Evolutionary conservation across 2,888 invertebrate species (phyloP).

Genomic region (Malachius bipustulatus): DNA sequence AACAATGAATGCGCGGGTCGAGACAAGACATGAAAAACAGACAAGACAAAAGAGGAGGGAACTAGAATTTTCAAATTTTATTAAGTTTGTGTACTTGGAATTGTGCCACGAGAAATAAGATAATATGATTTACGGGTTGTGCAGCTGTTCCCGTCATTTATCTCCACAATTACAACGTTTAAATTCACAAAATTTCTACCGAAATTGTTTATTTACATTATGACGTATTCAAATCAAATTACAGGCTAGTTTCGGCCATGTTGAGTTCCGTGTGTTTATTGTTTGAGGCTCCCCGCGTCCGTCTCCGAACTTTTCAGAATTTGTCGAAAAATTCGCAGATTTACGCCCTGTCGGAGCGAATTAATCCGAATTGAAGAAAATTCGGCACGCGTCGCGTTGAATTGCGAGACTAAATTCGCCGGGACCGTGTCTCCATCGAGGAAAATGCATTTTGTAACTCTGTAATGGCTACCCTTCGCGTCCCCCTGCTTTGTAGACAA

Average conservation of each 20-base stretch:
- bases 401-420: slow-evolving; percentile 19
- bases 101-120: no score
- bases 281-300: slow-evolving; percentile 38
- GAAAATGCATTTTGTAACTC: slow-evolving; percentile 31
- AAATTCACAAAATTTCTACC: no score
- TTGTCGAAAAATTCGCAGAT: slow-evolving; percentile 27
- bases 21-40: no score
- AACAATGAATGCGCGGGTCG: no score
- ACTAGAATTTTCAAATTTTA: no score
- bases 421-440: slow-evolving; percentile 7
- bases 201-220: slow-evolving; percentile 20
- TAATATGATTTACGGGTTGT: no score
- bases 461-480: slow-evolving; percentile 55
- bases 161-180: no score
- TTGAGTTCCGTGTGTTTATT: slow-evolving; percentile 37
- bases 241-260: slow-evolving; percentile 34
- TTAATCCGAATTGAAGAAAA: slow-evolving; percentile 4
- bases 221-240: slow-evolving; percentile 20
- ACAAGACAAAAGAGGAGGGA: no score
- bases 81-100: no score
- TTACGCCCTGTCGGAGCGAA: slow-evolving; percentile 17
- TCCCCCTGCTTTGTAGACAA: slow-evolving; percentile 54
- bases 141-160: no score
- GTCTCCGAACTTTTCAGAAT: slow-evolving; percentile 23
- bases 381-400: slow-evolving; percentile 16